Evolutionary conservation across 2,797 vertebrate genomes (phyloP), one percentile per base, ranked within the genome.

Genomic region (Brachyrhaphis roseni): DNA sequence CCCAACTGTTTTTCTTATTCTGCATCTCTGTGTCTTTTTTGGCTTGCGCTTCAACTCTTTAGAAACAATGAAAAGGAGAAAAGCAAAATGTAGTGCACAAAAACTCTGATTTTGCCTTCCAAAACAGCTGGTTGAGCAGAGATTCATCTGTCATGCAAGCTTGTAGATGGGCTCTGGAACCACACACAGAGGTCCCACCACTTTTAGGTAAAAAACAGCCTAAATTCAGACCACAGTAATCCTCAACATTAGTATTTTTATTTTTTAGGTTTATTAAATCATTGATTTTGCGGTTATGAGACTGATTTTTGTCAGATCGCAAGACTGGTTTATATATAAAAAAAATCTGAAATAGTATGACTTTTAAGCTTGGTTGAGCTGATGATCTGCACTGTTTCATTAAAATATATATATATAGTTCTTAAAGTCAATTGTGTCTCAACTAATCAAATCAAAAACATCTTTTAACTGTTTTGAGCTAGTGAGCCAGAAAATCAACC

Each of bases 1-100:
- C 11, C 41, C 4, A 16, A 4, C 43, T 45, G 34, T 45, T 75
- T 68, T 41, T 68, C 74, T 74, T 76, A 76, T 28, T 73, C 66
- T 55, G n/a, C 51, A 36, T 70, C 39, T 62, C 26, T 49, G 66
- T 12, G 3, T 36, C 39, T 46, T 55, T 77, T 4, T 41, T 18
- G 18, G 46, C 45, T 72, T 43, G 74, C n/a, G 23, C 8, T 41
- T 41, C 10, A 68, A 26, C 36, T 3, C 2, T 39, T 68, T 68
- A 18, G 18, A 39, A 66, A 39, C 64, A 68, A 41, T 26, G 23
- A 5, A 7, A 36, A 64, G 3, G 18, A 20, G 20, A 57, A 68
- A 36, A 39, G 18, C 26, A 28, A 41, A n/a, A 71, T 45, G 41
- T 26, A 70, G 39, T 43, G 4, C 11, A 26, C 26, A 26, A 13